Base-by-base conservation (phyloP, 2,888 invertebrate species). In the Papilio gigon region DNA sequence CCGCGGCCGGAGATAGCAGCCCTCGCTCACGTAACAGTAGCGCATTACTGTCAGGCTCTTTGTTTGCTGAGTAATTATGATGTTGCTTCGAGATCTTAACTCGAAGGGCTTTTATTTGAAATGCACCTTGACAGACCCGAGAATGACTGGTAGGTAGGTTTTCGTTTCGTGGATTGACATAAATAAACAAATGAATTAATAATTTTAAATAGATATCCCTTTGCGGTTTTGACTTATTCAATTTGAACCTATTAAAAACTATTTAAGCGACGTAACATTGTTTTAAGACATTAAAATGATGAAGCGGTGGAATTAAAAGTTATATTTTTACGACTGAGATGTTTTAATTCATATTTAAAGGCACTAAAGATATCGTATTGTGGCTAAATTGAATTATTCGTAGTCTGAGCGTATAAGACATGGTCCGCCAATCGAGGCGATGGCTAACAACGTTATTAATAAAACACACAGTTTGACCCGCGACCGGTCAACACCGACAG, bases 391-490 rank as follows among this genome's bases (percentile, higher is more conserved):
- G 76, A 77, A 77, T 77, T 75, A 73, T 78, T 74, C 73, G 75
- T 76, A 73, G 70, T 71, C 61, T 74, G 73, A 75, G 74, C 77
- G 76, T 75, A 73, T 77, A 75, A 77, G 72, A 73, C 74, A 74
- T 72, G 74, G 73, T 73, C 65, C 73, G 77, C 77, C 74, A 75
- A 78, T 77, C 76, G 68, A 59, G 68, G 50, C 44, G 64, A 59
- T 40, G 68, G 40, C 60, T 74, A 76, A 80, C 79, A 80, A 78
- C 78, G 76, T 82, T 80, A 80, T 83, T 80, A 81, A 80, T 80
- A 82, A 82, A 82, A 82, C 77, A 81, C 77, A 83, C 80, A 80
- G 71, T 50, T 47, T 68, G 68, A 68, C 68, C 68, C 64, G 64
- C 40, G 79, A 79, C 78, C 78, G 72, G 75, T 73, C 75, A 73